phyloP scores from a whole-genome alignment of 2,113 vertebrate species.

The Dipodomys stephensi region DNA sequence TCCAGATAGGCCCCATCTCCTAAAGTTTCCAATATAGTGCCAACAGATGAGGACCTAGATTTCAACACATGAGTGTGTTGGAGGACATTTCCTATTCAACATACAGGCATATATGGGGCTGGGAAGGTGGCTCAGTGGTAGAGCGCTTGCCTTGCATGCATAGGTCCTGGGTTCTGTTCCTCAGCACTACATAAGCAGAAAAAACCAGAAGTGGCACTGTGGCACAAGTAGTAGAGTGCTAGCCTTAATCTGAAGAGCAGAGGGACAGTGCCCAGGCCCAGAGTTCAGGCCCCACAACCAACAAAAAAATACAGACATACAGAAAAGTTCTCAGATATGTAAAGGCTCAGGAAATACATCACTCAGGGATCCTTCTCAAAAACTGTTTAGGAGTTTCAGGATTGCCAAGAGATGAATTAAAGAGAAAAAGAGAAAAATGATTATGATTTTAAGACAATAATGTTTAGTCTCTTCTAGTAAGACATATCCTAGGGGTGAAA shows the following conservation, averaged over 20 bases:
- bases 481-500: constrained; percentile 30
- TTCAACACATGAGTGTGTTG: not conserved
- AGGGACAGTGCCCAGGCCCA: too few species aligned
- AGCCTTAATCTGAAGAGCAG: too few species aligned
- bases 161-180: too few species aligned
- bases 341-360: not conserved
- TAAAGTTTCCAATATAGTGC: not conserved
- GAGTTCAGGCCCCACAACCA: too few species aligned
- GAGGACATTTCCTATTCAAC: not conserved
- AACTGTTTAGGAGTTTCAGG: constrained; percentile 3
- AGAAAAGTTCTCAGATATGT: not conserved
- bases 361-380: not conserved
- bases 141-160: too few species aligned
- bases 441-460: not conserved
- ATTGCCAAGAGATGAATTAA: constrained; percentile 31
- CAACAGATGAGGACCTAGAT: not conserved
- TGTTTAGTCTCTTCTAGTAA: constrained; percentile 5
- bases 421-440: not conserved
- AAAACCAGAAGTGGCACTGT: too few species aligned
- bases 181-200: too few species aligned
- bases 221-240: too few species aligned
- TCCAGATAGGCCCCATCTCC: too few species aligned
- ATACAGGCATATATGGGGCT: too few species aligned
- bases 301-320: not conserved
- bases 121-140: too few species aligned